Evolutionary conservation across 2,888 invertebrate species (phyloP).

Genomic region (Oeneis ivallda): DNA sequence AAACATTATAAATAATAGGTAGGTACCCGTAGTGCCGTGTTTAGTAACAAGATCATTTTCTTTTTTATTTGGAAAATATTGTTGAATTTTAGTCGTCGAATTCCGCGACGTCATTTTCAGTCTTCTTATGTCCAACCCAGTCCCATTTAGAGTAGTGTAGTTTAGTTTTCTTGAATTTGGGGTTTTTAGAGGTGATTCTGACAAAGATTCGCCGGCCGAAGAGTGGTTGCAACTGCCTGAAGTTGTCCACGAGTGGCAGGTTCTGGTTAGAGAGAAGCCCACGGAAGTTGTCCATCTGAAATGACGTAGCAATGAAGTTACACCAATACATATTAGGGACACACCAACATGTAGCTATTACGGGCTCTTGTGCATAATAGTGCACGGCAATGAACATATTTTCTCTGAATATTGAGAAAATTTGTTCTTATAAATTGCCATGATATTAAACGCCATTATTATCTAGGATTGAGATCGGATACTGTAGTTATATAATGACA

Average conservation of each 20-base stretch:
- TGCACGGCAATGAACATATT: no score
- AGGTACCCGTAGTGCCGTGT: constrained; percentile 55
- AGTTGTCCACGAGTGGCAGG: constrained; percentile 86
- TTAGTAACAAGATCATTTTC: constrained; percentile 38
- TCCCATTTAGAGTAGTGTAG: constrained; percentile 84
- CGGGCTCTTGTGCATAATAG: no score
- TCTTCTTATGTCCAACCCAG: constrained; percentile 81
- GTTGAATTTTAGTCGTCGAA: constrained; percentile 63
- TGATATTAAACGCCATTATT: no score
- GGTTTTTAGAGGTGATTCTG: constrained; percentile 81
- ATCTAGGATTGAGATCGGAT: no score
- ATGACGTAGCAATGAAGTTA: constrained; percentile 23
- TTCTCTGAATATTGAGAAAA: no score
- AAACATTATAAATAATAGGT: constrained; percentile 46
- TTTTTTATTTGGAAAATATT: constrained; percentile 41
- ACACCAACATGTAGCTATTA: no score
- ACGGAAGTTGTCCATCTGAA: constrained; percentile 84
- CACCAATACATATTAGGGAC: background rate
- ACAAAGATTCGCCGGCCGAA: constrained; percentile 86
- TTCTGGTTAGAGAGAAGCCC: constrained; percentile 84
- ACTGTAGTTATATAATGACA: no score
- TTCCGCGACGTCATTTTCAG: constrained; percentile 73
- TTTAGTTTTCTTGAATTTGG: constrained; percentile 81
- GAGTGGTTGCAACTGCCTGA: constrained; percentile 84
- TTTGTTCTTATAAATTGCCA: no score